A percentile compares a stretch with the other conserved stretches of the same genome.
These are phyloP conservation scores for Neoscelio sp. DNA, from an alignment of 2,888 invertebrate species.

Conservation along the genomic window DNA sequence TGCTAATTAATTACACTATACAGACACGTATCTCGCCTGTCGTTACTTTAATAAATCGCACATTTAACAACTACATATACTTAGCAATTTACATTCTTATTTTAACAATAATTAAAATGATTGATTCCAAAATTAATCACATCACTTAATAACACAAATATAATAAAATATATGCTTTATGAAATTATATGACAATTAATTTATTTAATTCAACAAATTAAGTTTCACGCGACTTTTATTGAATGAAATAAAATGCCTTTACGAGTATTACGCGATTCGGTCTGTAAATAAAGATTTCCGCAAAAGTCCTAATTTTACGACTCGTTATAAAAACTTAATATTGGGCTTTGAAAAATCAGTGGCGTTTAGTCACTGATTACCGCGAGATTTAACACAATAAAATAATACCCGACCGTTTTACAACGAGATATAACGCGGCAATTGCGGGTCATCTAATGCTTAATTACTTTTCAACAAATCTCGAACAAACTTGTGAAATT, in stretches of 20 bases:
- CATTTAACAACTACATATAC: neutral
- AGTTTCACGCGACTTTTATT: constrained; percentile 14
- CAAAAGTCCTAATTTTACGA: constrained; percentile 38
- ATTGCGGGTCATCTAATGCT: neutral
- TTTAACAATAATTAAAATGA: neutral
- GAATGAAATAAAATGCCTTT: constrained; percentile 23
- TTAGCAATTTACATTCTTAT: neutral
- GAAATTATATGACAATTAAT: too few relatives aligned
- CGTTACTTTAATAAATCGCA: neutral
- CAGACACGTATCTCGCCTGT: neutral
- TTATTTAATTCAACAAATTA: constrained; percentile 2
- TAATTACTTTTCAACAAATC: constrained; percentile 9
- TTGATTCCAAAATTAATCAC: too few relatives aligned
- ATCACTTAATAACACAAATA: too few relatives aligned
- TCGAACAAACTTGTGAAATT: constrained; percentile 20
- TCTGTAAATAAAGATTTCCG: constrained; percentile 9
- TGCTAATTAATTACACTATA: constrained; percentile 4
- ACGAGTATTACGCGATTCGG: constrained; percentile 23
- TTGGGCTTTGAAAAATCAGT: neutral
- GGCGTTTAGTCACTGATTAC: neutral
- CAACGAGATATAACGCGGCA: too few relatives aligned
- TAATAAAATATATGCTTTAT: too few relatives aligned
- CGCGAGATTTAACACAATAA: constrained; percentile 9
- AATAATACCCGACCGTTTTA: constrained; percentile 10
- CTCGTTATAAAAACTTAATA: constrained; percentile 12